Evolutionary conservation across 2,888 invertebrate genomes (phyloP).

Genomic region (Stramonita haemastoma): DNA sequence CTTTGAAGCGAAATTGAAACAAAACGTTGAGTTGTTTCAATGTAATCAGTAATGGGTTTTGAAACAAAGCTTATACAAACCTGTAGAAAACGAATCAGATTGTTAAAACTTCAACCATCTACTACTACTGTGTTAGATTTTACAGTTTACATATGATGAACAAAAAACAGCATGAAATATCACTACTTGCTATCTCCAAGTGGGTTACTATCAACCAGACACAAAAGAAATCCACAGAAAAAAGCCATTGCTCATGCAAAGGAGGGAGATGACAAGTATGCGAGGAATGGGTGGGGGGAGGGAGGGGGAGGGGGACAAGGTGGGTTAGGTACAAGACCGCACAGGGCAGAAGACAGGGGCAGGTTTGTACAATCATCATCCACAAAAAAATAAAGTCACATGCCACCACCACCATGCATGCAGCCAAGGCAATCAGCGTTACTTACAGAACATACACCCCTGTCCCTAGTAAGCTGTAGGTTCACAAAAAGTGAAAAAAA

Average conservation of each 20-base stretch:
- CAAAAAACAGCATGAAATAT: neutral
- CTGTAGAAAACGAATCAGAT: no score
- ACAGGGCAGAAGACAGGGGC: neutral
- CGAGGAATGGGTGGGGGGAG: neutral
- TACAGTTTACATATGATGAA: no score
- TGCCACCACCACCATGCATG: slow-evolving; percentile 9
- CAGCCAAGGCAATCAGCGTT: slow-evolving; percentile 47
- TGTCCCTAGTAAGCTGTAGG: slow-evolving; percentile 67
- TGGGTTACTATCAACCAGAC: neutral
- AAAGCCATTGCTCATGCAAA: neutral
- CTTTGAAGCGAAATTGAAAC: no score
- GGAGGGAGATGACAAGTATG: neutral
- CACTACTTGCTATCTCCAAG: neutral
- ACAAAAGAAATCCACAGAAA: neutral
- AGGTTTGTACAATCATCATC: neutral
- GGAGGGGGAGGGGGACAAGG: neutral
- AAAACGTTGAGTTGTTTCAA: no score
- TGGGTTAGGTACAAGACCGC: no score
- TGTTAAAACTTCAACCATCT: no score
- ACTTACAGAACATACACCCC: slow-evolving; percentile 72
- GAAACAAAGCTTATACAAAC: no score
- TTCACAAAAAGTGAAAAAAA: slow-evolving; percentile 45
- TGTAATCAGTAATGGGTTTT: no score
- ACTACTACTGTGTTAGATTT: no score
- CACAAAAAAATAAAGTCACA: slow-evolving; percentile 1